Percentiles rank a stretch among this genome's conserved stretches.
Conservation (phyloP, 2,888 invertebrate species). For the Machimus rusticus region DNA sequence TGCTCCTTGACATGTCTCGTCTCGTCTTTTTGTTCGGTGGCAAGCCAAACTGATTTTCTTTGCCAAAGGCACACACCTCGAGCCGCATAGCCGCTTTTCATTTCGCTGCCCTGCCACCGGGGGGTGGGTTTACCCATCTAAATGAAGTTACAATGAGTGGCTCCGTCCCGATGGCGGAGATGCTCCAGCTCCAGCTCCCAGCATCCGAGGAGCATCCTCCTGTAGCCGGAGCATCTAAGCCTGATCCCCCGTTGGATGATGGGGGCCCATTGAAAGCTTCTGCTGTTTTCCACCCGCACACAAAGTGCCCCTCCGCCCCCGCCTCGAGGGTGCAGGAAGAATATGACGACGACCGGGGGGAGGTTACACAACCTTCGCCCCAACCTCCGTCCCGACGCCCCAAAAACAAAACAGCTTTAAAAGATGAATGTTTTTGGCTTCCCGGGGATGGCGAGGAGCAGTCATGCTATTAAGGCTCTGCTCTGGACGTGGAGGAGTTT, state of each 20-base stretch:
- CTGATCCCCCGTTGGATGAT: background rate
- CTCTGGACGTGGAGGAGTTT: background rate
- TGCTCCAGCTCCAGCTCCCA: background rate
- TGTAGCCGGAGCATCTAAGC: background rate
- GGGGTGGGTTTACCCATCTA: background rate
- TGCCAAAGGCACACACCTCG: background rate
- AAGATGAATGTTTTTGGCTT: slow-evolving; percentile 20
- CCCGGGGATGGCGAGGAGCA: background rate
- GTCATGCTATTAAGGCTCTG: slow-evolving; percentile 11
- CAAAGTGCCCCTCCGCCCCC: too few relatives aligned
- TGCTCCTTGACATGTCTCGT: background rate
- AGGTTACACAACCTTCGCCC: background rate
- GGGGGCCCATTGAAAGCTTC: background rate
- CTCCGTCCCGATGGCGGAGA: background rate
- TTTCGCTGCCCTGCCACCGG: background rate
- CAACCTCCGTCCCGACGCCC: background rate
- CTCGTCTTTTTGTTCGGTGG: background rate
- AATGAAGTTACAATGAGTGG: background rate
- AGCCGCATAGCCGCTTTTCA: background rate
- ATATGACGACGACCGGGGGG: background rate
- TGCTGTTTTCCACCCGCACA: background rate
- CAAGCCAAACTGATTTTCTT: background rate
- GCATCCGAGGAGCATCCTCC: too few relatives aligned
- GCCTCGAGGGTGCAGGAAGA: background rate
- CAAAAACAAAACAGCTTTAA: background rate